These are phyloP conservation scores for Eptesicus fuscus DNA, from an alignment of 2,113 vertebrate genomes.

Conservation along the genomic window DNA sequence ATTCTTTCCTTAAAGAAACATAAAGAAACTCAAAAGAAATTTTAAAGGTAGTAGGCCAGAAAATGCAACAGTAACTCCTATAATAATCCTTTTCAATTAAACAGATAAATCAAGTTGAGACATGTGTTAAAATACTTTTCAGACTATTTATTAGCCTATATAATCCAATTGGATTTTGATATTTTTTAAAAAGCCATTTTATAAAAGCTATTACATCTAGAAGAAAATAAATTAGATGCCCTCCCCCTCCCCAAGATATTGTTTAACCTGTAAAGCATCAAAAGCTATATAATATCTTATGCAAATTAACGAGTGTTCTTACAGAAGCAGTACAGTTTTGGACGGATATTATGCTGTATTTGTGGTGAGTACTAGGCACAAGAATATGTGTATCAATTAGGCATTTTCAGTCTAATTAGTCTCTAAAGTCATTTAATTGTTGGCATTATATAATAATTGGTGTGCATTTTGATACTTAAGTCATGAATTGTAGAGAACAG, in stretches of 20 bases:
- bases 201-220: constrained; percentile 51
- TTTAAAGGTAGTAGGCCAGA: constrained; percentile 61
- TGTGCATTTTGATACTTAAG: constrained; percentile 78
- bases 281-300: constrained; percentile 76
- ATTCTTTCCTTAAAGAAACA: constrained; percentile 58
- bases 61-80: constrained; percentile 60
- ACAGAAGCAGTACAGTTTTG: constrained; percentile 73
- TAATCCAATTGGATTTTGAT: constrained; percentile 58
- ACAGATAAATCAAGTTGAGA: constrained; percentile 56
- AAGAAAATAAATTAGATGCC: constrained; percentile 79
- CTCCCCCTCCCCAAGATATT: constrained; percentile 50
- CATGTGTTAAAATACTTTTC: constrained; percentile 64
- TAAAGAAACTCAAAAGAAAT: constrained; percentile 53
- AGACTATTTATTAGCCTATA: constrained; percentile 58
- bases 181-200: constrained; percentile 32
- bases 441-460: constrained; percentile 81
- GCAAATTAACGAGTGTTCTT: constrained; percentile 73
- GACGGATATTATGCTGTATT: constrained; percentile 70
- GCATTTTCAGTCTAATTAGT: constrained; percentile 77
- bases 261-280: constrained; percentile 66
- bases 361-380: constrained; percentile 77
- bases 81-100: constrained; percentile 71
- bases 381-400: constrained; percentile 76
- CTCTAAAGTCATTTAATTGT: constrained; percentile 77
- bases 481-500: constrained; percentile 77